Evolutionary conservation across 2,888 invertebrate genomes (phyloP).

Genomic region (Agrochola lota): DNA sequence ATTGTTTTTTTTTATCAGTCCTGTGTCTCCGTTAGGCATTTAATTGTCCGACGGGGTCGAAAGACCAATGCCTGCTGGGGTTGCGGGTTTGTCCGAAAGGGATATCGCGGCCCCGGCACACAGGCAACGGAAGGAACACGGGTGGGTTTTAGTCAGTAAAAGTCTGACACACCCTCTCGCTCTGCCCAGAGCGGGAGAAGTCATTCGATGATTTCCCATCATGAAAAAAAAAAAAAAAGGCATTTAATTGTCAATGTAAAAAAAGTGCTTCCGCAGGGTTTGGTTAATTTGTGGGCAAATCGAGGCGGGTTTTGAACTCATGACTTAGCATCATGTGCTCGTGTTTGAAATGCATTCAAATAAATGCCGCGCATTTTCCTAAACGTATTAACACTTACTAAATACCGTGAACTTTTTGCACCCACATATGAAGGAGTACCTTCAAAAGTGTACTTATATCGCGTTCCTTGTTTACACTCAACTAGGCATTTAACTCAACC

Average conservation of each 20-base stretch:
- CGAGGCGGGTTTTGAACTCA: too few relatives aligned
- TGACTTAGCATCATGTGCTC: neutral
- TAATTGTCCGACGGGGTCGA: too few relatives aligned
- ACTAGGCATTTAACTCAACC: slow-evolving; percentile 55
- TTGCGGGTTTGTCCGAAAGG: too few relatives aligned
- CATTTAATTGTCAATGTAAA: neutral
- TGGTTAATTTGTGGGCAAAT: neutral
- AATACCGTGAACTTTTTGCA: neutral
- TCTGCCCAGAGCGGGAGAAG: too few relatives aligned
- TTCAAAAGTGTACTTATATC: slow-evolving; percentile 28
- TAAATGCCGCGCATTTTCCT: neutral
- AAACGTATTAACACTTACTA: neutral
- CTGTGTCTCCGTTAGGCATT: neutral
- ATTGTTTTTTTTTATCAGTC: neutral
- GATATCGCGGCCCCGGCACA: too few relatives aligned
- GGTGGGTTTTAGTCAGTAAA: too few relatives aligned
- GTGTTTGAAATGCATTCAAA: neutral
- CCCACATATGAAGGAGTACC: neutral
- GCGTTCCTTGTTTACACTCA: slow-evolving; percentile 50
- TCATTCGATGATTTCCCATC: too few relatives aligned
- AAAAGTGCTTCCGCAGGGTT: neutral
- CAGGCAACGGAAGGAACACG: too few relatives aligned
- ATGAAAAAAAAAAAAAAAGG: too few relatives aligned
- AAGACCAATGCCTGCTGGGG: too few relatives aligned
- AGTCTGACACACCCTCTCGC: too few relatives aligned